Conservation (phyloP, 2,888 invertebrate genomes). For the Suillia variegata region DNA sequence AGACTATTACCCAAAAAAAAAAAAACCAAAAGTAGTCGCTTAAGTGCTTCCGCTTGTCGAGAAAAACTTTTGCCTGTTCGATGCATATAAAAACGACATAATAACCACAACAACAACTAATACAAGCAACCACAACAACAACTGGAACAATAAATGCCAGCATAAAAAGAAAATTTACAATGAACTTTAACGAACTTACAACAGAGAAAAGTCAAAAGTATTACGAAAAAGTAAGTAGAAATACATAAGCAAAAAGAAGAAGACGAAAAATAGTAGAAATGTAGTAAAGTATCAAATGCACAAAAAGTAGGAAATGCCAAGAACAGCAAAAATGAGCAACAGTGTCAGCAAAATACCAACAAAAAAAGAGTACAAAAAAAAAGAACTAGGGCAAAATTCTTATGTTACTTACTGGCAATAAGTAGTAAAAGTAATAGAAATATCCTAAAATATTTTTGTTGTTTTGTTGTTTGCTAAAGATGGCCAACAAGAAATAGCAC, state of each 20-base stretch:
- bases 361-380: neutral
- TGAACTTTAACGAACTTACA: slow-evolving; percentile 32
- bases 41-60: no score
- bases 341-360: neutral
- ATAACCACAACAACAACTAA: neutral
- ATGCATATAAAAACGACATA: neutral
- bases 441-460: no score
- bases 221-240: slow-evolving; percentile 7
- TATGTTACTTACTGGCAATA: no score
- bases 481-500: no score
- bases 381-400: no score
- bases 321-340: neutral
- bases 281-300: neutral
- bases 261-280: neutral
- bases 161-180: no score
- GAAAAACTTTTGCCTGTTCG: no score
- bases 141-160: neutral
- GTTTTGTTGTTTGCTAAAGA: no score
- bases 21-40: no score
- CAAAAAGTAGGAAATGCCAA: neutral
- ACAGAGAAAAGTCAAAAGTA: slow-evolving; percentile 34
- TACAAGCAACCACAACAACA: neutral
- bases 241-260: neutral
- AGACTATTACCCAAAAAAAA: no score
- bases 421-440: no score